Evolutionary conservation across 1,140 invertebrate species (phyloP).

Genomic region (Heterodera carotae): DNA sequence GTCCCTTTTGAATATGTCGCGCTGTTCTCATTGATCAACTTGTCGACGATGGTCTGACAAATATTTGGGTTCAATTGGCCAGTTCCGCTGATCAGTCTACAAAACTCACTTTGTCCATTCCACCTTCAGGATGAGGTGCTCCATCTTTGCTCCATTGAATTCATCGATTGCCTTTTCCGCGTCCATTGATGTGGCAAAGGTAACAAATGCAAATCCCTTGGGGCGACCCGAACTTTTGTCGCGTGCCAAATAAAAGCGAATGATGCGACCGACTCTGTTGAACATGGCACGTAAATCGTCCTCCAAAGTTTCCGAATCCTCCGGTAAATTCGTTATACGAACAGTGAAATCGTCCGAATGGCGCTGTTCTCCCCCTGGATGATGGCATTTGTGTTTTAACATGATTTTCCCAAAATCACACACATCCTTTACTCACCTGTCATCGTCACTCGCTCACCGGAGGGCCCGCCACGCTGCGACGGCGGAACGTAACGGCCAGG

Average conservation of each 20-base stretch:
- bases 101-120: slow-evolving; percentile 86
- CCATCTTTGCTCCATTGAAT: slow-evolving; percentile 90
- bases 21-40: background rate
- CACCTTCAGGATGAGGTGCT: slow-evolving; percentile 94
- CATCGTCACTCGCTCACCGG: background rate
- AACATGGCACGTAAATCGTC: slow-evolving; percentile 92
- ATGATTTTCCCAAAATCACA: too few species aligned
- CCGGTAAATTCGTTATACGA: slow-evolving; percentile 93
- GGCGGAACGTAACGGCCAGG: slow-evolving; percentile 52
- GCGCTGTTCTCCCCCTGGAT: slow-evolving; percentile 39
- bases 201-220: slow-evolving; percentile 88
- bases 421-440: slow-evolving; percentile 11
- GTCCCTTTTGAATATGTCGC: too few species aligned
- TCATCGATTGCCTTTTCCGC: slow-evolving; percentile 85
- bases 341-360: slow-evolving; percentile 79
- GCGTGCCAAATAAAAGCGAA: slow-evolving; percentile 83
- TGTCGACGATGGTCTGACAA: slow-evolving; percentile 25
- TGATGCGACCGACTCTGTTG: slow-evolving; percentile 82
- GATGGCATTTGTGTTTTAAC: too few species aligned
- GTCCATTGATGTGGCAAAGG: slow-evolving; percentile 84
- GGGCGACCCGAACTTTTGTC: slow-evolving; percentile 73
- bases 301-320: slow-evolving; percentile 80
- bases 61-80: background rate
- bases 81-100: background rate
- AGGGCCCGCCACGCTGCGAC: slow-evolving; percentile 36